Percentiles rank a stretch among this genome's conserved stretches.
These are phyloP conservation scores for human (Homo sapiens) DNA, from an alignment of 2,113 vertebrate genomes.

Conservation along the genomic window DNA sequence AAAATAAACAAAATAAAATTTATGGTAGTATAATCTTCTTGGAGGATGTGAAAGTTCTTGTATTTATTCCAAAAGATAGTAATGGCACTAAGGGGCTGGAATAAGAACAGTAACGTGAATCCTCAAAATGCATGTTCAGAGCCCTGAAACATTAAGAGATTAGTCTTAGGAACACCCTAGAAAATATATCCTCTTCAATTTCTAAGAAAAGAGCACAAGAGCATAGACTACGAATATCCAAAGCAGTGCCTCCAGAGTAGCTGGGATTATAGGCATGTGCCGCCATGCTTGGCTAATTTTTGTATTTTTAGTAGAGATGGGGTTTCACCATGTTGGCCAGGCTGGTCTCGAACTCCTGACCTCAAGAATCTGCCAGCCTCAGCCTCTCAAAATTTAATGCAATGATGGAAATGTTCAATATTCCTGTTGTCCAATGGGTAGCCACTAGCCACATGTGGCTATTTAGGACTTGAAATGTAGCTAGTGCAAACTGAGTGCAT, in stretches of 20 bases:
- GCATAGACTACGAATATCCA: background rate
- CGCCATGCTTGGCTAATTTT: too few relatives aligned
- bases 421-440: background rate
- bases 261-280: too few relatives aligned
- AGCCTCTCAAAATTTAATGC: background rate
- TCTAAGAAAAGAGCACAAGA: conserved; percentile 4
- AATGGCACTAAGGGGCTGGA: background rate
- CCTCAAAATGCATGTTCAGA: background rate
- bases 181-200: background rate
- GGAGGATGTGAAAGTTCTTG: background rate
- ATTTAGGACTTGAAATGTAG: background rate
- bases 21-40: background rate
- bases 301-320: too few relatives aligned
- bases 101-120: background rate
- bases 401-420: background rate
- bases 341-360: too few relatives aligned
- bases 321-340: too few relatives aligned
- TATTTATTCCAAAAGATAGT: conserved; percentile 26
- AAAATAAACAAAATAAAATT: background rate
- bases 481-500: background rate
- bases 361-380: too few relatives aligned
- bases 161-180: background rate
- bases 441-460: background rate
- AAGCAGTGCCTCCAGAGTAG: background rate
- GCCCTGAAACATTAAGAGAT: background rate